Percentiles rank a stretch among this genome's conserved stretches.
phyloP scores from a whole-genome alignment of 2,888 invertebrate genomes.

The Agonopterix alstromeriana region DNA sequence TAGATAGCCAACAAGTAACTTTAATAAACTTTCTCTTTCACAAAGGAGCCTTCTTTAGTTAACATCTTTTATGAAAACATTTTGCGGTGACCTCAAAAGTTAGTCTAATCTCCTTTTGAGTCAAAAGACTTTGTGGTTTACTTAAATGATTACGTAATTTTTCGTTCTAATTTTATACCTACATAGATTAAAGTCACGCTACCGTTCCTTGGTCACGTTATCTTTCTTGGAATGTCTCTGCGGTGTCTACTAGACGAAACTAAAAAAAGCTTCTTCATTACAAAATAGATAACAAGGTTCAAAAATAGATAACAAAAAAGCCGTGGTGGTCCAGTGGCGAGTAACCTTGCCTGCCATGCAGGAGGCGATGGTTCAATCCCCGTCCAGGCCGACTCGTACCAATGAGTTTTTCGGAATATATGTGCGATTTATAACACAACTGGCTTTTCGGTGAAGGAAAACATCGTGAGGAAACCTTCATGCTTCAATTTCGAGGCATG shows the following conservation, averaged over 20 bases:
- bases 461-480: no score
- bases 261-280: conserved; percentile 21
- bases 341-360: no score
- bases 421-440: no score
- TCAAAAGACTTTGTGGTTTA: not conserved
- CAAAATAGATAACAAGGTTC: conserved; percentile 26
- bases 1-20: no score
- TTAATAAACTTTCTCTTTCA: no score
- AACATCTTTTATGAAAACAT: not conserved
- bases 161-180: conserved; percentile 4
- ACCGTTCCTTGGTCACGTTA: conserved; percentile 5
- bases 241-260: conserved; percentile 9
- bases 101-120: not conserved
- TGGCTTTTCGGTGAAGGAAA: no score
- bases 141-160: conserved; percentile 1
- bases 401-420: no score
- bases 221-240: conserved; percentile 14
- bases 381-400: no score
- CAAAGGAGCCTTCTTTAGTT: not conserved
- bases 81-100: not conserved
- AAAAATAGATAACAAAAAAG: conserved; percentile 26
- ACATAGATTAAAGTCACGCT: conserved; percentile 1
- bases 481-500: no score
- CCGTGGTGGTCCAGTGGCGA: no score
- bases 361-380: no score